Percentiles rank a stretch among this genome's conserved stretches.
Conservation (phyloP, 2,888 invertebrate genomes). For the Creontiades dilutus region DNA sequence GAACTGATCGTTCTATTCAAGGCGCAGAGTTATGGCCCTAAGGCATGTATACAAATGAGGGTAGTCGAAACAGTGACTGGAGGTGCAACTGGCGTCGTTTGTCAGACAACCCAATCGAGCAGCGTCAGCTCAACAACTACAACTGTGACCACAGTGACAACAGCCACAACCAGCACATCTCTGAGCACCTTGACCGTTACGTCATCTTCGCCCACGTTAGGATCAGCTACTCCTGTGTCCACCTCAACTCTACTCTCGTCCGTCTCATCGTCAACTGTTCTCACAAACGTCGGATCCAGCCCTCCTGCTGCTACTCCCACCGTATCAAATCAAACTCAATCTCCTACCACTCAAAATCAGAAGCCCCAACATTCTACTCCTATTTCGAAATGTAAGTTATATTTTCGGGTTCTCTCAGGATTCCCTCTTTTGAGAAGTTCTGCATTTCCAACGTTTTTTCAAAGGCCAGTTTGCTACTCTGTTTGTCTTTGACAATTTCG, state of each 20-base stretch:
- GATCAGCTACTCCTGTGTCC: background rate
- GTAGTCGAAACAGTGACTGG: slow-evolving; percentile 95
- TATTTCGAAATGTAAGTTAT: slow-evolving; percentile 61
- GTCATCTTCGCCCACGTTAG: slow-evolving; percentile 29
- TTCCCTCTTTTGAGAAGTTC: too few species aligned
- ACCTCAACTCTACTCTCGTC: slow-evolving; percentile 48
- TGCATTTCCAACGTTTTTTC: too few species aligned
- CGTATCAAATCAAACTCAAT: background rate
- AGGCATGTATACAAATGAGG: slow-evolving; percentile 97
- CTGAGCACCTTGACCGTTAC: slow-evolving; percentile 18
- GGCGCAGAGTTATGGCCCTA: slow-evolving; percentile 97
- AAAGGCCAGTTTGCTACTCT: too few species aligned
- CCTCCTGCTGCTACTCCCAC: slow-evolving; percentile 18
- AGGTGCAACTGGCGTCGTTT: slow-evolving; percentile 77
- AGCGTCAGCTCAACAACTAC: slow-evolving; percentile 77
- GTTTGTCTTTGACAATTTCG: too few species aligned
- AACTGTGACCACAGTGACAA: slow-evolving; percentile 73
- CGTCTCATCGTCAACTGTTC: slow-evolving; percentile 46
- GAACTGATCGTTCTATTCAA: slow-evolving; percentile 78
- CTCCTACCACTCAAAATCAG: background rate
- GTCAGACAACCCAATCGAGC: slow-evolving; percentile 76
- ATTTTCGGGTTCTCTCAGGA: too few species aligned
- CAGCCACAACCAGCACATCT: background rate
- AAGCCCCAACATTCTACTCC: background rate
- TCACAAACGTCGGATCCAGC: slow-evolving; percentile 49